Percentiles rank a stretch among this genome's conserved stretches.
Evolutionary conservation across 1,140 invertebrate genomes (phyloP).

Genomic region (Hestina assimilis): DNA sequence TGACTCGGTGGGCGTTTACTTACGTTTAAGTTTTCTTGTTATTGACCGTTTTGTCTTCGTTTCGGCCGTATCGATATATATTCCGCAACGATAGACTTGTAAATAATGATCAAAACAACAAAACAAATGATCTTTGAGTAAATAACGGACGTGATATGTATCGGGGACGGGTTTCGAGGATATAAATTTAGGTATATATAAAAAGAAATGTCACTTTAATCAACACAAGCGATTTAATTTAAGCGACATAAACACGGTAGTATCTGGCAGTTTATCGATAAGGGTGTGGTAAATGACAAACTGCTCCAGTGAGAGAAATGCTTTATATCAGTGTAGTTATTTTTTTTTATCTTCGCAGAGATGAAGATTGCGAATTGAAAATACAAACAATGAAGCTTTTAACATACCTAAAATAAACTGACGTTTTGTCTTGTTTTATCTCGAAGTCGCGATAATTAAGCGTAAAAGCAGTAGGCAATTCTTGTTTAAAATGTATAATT

Average conservation of each 20-base stretch:
- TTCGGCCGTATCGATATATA: constrained; percentile 33
- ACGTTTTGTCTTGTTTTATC: neutral
- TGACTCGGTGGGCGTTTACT: constrained; percentile 39
- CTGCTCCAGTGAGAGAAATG: constrained; percentile 61
- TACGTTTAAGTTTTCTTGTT: constrained; percentile 35
- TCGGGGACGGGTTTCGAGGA: constrained; percentile 33
- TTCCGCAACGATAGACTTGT: constrained; percentile 36
- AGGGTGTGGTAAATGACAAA: constrained; percentile 73
- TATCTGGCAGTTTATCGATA: constrained; percentile 71
- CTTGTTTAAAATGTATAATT: neutral
- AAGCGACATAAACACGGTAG: constrained; percentile 68
- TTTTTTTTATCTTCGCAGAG: constrained; percentile 51
- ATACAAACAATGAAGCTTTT: constrained; percentile 37
- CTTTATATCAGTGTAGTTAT: constrained; percentile 68
- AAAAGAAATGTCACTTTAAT: constrained; percentile 68
- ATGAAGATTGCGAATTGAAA: constrained; percentile 47
- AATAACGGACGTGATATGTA: constrained; percentile 35
- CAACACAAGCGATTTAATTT: constrained; percentile 72
- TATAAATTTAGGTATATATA: constrained; percentile 56
- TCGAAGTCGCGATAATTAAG: neutral
- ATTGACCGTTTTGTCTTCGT: constrained; percentile 32
- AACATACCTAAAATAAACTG: neutral
- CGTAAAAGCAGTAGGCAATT: neutral
- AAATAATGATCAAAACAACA: constrained; percentile 45
- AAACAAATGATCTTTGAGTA: constrained; percentile 35